Evolutionary conservation across 2,888 invertebrate species (phyloP).

Genomic region (Lasioglossum zephyrum): DNA sequence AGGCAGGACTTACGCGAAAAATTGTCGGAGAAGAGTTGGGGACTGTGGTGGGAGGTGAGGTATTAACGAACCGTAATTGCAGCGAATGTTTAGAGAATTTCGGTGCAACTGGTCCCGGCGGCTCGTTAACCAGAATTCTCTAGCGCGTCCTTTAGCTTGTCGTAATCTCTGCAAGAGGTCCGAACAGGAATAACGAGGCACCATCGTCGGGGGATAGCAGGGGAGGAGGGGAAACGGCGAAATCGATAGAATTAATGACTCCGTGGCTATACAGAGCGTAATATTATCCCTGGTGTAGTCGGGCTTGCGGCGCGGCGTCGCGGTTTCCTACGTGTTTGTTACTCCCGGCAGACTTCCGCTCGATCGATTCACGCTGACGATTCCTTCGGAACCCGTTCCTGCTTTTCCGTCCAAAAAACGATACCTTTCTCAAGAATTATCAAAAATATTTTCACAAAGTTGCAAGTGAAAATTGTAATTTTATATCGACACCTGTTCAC

Average conservation of each 20-base stretch:
- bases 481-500: too few species aligned
- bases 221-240: conserved; percentile 17
- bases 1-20: not conserved
- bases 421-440: not conserved
- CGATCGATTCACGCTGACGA: conserved; percentile 44
- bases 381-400: conserved; percentile 30
- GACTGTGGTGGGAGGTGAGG: not conserved
- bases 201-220: not conserved
- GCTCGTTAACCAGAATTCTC: conserved; percentile 48
- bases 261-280: conserved; percentile 37
- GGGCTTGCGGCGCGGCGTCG: conserved; percentile 32
- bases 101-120: conserved; percentile 27
- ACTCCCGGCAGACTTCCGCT: conserved; percentile 47
- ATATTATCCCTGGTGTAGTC: conserved; percentile 43
- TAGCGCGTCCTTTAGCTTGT: conserved; percentile 39
- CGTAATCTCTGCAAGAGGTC: conserved; percentile 50
- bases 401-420: not conserved
- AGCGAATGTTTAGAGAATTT: conserved; percentile 45
- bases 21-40: not conserved
- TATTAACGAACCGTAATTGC: conserved; percentile 36
- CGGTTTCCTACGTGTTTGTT: conserved; percentile 48
- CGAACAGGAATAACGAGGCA: conserved; percentile 51
- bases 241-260: conserved; percentile 63
- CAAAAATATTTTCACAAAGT: not conserved
- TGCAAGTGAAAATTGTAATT: too few species aligned